Evolutionary conservation across 2,888 invertebrate species (phyloP).

Genomic region (Polyommatus icarus): DNA sequence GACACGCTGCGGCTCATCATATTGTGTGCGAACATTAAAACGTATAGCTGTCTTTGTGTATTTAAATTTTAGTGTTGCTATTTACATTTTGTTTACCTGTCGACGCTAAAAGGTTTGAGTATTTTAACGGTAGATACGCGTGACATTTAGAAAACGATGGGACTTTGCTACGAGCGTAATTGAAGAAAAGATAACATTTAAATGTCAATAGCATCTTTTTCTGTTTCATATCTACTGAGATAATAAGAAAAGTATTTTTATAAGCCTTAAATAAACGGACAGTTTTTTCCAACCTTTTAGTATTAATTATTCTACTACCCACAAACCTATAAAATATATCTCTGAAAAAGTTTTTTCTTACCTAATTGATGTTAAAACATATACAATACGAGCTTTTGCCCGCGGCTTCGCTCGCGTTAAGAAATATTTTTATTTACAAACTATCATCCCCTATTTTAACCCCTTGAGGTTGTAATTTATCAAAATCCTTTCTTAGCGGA

Average conservation of each 20-base stretch:
- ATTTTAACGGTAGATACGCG: neutral
- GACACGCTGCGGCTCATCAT: neutral
- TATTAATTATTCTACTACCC: neutral
- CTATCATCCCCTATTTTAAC: no score
- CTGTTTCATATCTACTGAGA: neutral
- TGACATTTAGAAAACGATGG: slow-evolving; percentile 6
- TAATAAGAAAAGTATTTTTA: neutral
- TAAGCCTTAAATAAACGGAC: neutral
- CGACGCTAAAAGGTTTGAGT: slow-evolving; percentile 17
- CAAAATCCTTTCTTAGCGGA: no score
- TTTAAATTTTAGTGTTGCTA: slow-evolving; percentile 18
- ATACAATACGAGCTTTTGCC: no score
- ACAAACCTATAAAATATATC: neutral
- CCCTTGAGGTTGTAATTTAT: no score
- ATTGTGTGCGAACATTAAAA: neutral
- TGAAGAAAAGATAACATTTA: neutral
- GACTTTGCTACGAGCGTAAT: neutral
- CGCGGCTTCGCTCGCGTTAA: no score
- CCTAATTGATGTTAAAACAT: no score
- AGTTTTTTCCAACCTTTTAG: neutral
- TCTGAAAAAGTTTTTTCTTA: neutral
- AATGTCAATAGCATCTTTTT: neutral
- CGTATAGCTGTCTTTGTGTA: slow-evolving; percentile 16
- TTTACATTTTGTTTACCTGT: slow-evolving; percentile 4
- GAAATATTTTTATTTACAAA: no score